Percentiles rank a stretch among this genome's conserved stretches.
Evolutionary conservation across 2,888 invertebrate genomes (phyloP).

Genomic region (Pollenia labialis): DNA sequence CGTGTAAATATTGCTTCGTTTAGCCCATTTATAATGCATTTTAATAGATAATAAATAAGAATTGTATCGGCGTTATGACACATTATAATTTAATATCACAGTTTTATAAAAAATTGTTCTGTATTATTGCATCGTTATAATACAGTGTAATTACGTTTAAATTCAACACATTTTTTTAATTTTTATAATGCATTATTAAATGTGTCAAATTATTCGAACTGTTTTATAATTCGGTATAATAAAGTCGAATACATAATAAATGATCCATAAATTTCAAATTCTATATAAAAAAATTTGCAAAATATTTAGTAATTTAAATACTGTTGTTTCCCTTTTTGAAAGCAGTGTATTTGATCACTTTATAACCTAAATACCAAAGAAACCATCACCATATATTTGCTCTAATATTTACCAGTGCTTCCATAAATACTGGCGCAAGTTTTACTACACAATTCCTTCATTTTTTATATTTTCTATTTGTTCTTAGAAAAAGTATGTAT

Average conservation of each 20-base stretch:
- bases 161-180: no score
- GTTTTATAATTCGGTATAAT: not conserved
- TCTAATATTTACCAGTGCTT: conserved; percentile 25
- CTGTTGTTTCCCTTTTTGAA: conserved; percentile 3
- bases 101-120: no score
- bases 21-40: no score
- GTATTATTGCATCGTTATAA: no score
- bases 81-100: not conserved
- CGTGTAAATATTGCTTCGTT: no score
- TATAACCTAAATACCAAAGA: conserved; percentile 54
- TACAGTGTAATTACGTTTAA: no score
- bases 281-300: no score
- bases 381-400: conserved; percentile 42
- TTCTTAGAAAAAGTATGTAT: not conserved
- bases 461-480: conserved; percentile 4
- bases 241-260: not conserved
- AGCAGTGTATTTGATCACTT: conserved; percentile 53
- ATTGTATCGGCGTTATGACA: not conserved
- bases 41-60: no score
- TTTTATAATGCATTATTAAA: no score
- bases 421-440: conserved; percentile 38
- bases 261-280: no score
- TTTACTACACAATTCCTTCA: conserved; percentile 17
- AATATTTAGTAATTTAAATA: not conserved
- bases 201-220: no score